Evolutionary conservation across 1,140 invertebrate genomes (phyloP).

Genomic region (Periplaneta americana): DNA sequence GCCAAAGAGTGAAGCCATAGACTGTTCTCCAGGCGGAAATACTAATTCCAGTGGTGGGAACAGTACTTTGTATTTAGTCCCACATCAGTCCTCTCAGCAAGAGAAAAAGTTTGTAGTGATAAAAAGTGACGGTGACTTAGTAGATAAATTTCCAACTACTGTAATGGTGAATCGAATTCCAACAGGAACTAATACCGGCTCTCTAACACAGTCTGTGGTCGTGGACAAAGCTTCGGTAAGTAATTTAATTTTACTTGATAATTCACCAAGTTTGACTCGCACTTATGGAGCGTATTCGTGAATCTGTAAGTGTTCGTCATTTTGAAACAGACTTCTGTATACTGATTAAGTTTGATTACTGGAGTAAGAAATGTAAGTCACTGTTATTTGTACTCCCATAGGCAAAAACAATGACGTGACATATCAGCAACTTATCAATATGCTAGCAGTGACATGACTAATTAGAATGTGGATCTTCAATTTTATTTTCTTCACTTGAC

Average conservation of each 20-base stretch:
- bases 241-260: neutral
- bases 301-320: no score
- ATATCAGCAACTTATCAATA: no score
- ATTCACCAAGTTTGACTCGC: no score
- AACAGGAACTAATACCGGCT: neutral
- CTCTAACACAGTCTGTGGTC: neutral
- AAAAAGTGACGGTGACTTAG: neutral
- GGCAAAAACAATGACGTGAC: no score
- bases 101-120: slow-evolving; percentile 10
- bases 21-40: neutral
- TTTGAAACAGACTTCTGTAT: no score
- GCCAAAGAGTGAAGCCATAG: neutral
- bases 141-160: slow-evolving; percentile 6
- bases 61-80: slow-evolving; percentile 7
- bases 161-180: neutral
- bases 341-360: no score
- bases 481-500: no score
- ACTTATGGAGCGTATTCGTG: no score
- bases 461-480: no score
- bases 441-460: no score
- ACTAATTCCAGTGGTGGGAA: neutral
- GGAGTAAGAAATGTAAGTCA: no score
- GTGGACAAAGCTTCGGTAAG: neutral
- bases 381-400: no score
- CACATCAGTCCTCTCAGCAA: neutral